Conservation (phyloP, 2,113 vertebrate genomes). For the Megaptera novaeangliae region DNA sequence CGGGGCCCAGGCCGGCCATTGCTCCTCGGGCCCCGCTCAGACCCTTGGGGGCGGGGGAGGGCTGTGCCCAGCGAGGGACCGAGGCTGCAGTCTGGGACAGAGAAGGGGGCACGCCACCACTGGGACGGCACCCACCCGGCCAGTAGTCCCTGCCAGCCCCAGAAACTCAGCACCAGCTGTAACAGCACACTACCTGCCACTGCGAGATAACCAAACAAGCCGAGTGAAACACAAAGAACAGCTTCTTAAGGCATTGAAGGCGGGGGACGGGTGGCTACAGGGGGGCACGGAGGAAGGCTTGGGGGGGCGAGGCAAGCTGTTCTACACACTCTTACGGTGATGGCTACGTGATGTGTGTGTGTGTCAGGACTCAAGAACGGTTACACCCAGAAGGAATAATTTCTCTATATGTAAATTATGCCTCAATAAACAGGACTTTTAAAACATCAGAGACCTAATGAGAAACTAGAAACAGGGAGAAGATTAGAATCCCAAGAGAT, state of each 20-base stretch:
- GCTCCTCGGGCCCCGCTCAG: neutral
- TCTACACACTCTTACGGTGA: neutral
- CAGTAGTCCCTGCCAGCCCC: too few relatives aligned
- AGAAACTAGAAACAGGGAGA: neutral
- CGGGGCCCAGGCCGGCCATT: neutral
- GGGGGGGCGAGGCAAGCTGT: neutral
- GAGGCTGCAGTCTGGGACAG: neutral
- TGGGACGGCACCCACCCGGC: neutral
- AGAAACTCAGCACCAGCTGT: neutral
- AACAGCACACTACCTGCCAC: rapidly evolving
- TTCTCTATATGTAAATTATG: neutral
- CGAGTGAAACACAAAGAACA: neutral
- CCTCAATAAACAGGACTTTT: neutral
- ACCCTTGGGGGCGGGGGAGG: neutral
- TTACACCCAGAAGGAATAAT: too few relatives aligned
- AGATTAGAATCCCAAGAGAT: neutral
- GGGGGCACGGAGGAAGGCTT: neutral
- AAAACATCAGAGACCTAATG: neutral
- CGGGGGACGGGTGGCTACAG: neutral
- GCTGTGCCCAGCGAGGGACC: neutral
- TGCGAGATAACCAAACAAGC: neutral
- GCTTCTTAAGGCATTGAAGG: too few relatives aligned
- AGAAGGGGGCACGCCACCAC: neutral
- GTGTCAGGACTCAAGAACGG: neutral
- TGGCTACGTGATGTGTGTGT: neutral